Percentiles rank a stretch among this genome's conserved stretches.
Evolutionary conservation across 1,140 invertebrate genomes (phyloP).

Genomic region (Caligus rogercresseyi): DNA sequence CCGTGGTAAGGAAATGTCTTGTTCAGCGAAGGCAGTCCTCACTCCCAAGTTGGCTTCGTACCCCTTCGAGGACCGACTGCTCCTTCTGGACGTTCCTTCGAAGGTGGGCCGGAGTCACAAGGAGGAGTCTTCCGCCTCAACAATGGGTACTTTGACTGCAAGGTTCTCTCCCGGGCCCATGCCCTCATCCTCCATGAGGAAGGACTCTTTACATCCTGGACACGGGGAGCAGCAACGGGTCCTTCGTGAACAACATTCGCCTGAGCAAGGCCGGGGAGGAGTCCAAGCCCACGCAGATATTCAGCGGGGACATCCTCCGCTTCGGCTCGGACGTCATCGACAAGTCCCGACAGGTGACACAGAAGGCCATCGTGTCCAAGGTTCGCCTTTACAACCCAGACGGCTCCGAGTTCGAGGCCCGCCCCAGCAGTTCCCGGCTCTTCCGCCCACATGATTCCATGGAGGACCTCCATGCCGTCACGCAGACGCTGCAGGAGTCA

Average conservation of each 20-base stretch:
- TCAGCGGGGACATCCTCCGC: slow-evolving; percentile 9
- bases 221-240: slow-evolving; percentile 33
- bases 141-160: slow-evolving; percentile 15
- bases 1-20: not conserved
- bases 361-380: slow-evolving; percentile 9
- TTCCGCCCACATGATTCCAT: slow-evolving; percentile 12
- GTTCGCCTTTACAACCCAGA: slow-evolving; percentile 10
- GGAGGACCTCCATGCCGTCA: slow-evolving; percentile 6
- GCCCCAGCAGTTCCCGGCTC: slow-evolving; percentile 3
- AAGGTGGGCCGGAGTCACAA: slow-evolving; percentile 15
- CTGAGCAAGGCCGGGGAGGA: slow-evolving; percentile 33
- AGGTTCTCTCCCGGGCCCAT: slow-evolving; percentile 14
- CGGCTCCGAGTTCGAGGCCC: not conserved
- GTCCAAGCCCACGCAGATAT: slow-evolving; percentile 24
- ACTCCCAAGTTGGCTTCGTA: slow-evolving; percentile 1
- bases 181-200: slow-evolving; percentile 15
- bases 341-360: slow-evolving; percentile 10
- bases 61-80: slow-evolving; percentile 13
- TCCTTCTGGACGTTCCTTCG: slow-evolving; percentile 1
- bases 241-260: slow-evolving; percentile 28
- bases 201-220: slow-evolving; percentile 29
- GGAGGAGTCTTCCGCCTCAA: slow-evolving; percentile 3
- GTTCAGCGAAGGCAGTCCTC: slow-evolving; percentile 3
- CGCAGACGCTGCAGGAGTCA: slow-evolving; percentile 6
- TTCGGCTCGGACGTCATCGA: slow-evolving; percentile 15